Conservation (phyloP, 2,797 vertebrate genomes). For the Hozukius guyotensis region DNA sequence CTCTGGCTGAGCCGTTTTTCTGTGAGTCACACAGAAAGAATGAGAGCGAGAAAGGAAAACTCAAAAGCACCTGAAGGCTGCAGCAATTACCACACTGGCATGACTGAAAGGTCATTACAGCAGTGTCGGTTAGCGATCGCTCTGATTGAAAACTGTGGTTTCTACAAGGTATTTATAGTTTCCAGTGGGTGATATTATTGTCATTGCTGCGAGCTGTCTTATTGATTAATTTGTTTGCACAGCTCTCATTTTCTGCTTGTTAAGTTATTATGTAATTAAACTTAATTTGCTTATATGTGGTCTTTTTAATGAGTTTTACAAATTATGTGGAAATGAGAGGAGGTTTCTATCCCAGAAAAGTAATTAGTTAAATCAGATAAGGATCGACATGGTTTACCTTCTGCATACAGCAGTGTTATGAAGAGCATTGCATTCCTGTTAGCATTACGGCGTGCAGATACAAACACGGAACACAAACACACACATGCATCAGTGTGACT, state of each 20-base stretch:
- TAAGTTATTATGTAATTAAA: not conserved
- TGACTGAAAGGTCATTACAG: conserved; percentile 9
- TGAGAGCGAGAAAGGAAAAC: not conserved
- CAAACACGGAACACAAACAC: not conserved
- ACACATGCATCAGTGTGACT: conserved; percentile 53
- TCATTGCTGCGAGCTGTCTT: not conserved
- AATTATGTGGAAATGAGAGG: not conserved
- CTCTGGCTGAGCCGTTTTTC: not conserved
- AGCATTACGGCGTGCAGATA: not conserved
- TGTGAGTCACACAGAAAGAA: conserved; percentile 24
- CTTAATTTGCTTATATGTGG: not conserved
- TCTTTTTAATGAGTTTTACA: not conserved
- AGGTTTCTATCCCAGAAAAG: not conserved
- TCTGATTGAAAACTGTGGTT: conserved; percentile 8
- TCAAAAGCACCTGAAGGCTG: conserved; percentile 1
- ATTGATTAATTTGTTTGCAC: not conserved
- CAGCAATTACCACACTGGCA: not conserved
- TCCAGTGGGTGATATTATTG: not conserved
- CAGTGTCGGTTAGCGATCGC: not conserved
- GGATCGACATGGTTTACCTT: not conserved
- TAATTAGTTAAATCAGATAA: not conserved
- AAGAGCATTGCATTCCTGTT: not conserved
- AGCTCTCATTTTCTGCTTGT: not conserved
- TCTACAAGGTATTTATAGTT: not conserved
- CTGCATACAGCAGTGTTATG: not conserved